Conservation (phyloP, 1,140 invertebrate genomes). For the Papilio dardanus region DNA sequence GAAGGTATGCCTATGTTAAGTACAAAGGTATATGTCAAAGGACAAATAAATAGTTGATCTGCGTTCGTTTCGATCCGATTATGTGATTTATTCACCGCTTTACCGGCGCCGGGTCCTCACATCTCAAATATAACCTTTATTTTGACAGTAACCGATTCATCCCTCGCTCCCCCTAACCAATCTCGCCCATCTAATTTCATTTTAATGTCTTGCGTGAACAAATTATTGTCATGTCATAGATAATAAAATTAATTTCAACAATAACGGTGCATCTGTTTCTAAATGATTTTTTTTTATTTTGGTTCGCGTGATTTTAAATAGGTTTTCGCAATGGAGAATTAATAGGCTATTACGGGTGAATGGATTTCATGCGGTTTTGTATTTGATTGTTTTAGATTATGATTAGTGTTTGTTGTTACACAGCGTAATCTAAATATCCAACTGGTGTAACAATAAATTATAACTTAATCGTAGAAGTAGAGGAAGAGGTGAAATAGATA, state of each 20-base stretch:
- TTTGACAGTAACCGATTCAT: slow-evolving; percentile 67
- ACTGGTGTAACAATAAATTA: too few species aligned
- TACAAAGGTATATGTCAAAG: slow-evolving; percentile 26
- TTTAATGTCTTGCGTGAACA: slow-evolving; percentile 75
- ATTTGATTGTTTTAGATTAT: slow-evolving; percentile 17
- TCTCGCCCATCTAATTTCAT: slow-evolving; percentile 68
- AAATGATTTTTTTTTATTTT: slow-evolving; percentile 62
- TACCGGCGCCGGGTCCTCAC: slow-evolving; percentile 47
- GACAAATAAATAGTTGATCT: slow-evolving; percentile 36
- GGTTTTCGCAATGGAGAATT: slow-evolving; percentile 58
- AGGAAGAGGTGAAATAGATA: background rate
- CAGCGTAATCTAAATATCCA: background rate
- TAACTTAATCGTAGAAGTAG: background rate
- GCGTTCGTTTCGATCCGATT: slow-evolving; percentile 60
- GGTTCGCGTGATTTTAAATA: slow-evolving; percentile 69
- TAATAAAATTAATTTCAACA: slow-evolving; percentile 69
- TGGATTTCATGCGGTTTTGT: slow-evolving; percentile 60
- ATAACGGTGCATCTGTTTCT: slow-evolving; percentile 68
- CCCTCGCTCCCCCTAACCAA: slow-evolving; percentile 49
- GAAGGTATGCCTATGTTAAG: background rate
- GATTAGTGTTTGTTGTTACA: slow-evolving; percentile 19
- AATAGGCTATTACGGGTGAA: slow-evolving; percentile 60
- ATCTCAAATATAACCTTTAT: slow-evolving; percentile 68
- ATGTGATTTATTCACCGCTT: slow-evolving; percentile 67
- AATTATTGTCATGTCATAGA: slow-evolving; percentile 76